Evolutionary conservation across 2,888 invertebrate species (phyloP), one percentile per base, ranked within the genome.

Genomic region (Drosophila ezoana): DNA sequence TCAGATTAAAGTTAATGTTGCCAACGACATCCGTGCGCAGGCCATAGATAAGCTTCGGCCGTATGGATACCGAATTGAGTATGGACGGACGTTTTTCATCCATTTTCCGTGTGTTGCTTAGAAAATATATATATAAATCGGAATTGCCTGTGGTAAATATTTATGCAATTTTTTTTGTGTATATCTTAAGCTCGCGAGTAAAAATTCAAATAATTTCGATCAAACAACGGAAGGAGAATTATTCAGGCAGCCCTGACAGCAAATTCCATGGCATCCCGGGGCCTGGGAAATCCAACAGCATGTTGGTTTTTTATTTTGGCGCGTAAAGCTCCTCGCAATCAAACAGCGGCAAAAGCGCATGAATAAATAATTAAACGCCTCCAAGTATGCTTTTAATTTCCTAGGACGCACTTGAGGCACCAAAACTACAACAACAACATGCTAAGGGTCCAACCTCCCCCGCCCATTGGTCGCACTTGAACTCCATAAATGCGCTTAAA

Each of bases 1-100:
- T 96, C 18, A 94, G 93, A 59, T 96, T 92, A 84, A 95, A 96
- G 89, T 96, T 95, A 6, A 95, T 95, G 91, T 96, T 97, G 61
- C 95, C 95, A 79, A 93, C 93, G 66, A 94, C 91, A 76, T 92
- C 90, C 1, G 84, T 88, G 14, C 92, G 89, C 37, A 93, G 57
- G 4, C 92, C 92, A 63, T 92, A 92, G 18, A 92, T 91, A 47
- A 89, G 89, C 53, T 90, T 90, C 1, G 92, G 93, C 20, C 90
- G 85, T 40, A 92, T 90, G 9, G 77, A 71, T 28, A 92, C 90
- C 23, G 87, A 76, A 37, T 76, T 65, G 2, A n/a, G 38, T 14
- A 32, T 0, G 5, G 65, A 57, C 1, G 64, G 0, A 2, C 83
- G 51, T 20, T 75, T 72, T n/a, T 89, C 86, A 3, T 87, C 86